Conservation (phyloP, 35 echinoderm and acorn worm genomes). For the Lytechinus variegatus region DNA sequence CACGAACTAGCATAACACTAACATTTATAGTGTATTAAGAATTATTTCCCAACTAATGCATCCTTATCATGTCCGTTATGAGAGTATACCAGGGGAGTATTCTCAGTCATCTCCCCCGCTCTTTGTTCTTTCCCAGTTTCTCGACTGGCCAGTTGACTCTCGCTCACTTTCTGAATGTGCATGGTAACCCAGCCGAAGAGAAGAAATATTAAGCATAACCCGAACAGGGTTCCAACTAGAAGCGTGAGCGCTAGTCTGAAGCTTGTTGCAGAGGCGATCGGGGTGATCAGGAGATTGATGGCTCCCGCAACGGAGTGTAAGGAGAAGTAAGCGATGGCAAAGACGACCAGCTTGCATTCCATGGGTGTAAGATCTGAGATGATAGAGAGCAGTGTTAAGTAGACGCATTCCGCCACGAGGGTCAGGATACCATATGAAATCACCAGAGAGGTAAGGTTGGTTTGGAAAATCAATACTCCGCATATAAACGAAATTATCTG, state of each 20-base stretch:
- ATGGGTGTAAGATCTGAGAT: background rate
- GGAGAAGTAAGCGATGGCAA: background rate
- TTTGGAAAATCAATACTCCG: background rate
- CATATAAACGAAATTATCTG: background rate
- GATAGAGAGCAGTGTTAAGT: background rate
- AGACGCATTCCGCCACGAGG: background rate
- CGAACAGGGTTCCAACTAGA: background rate
- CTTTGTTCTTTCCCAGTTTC: background rate
- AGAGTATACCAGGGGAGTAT: background rate
- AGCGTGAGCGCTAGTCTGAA: background rate
- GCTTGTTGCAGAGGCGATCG: background rate
- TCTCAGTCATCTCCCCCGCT: background rate
- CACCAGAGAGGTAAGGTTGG: background rate
- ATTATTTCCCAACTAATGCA: no score
- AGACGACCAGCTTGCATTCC: background rate
- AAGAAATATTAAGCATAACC: background rate
- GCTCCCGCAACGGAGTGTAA: background rate
- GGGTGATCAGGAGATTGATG: background rate
- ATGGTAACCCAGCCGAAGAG: background rate
- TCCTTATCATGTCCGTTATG: no score
- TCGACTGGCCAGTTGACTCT: background rate
- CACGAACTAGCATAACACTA: no score
- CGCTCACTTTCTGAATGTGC: background rate
- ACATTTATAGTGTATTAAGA: no score
- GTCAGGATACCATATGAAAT: background rate